A percentile compares a stretch with the other conserved stretches of the same genome.
Conservation (phyloP, 2,797 vertebrate genomes). For the Rhynchotus rufescens region DNA sequence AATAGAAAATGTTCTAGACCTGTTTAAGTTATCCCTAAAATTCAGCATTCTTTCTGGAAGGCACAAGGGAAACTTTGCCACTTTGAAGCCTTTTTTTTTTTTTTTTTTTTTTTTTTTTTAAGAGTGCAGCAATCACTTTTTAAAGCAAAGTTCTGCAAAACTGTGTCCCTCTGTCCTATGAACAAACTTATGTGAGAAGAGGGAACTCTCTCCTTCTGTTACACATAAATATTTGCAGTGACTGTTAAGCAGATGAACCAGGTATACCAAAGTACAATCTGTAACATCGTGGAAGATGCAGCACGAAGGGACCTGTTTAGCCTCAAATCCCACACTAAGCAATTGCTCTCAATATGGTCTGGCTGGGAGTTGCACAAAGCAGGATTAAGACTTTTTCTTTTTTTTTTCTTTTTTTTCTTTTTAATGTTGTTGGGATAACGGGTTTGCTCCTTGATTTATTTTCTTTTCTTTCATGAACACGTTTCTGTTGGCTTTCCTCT, state of each 20-base stretch:
- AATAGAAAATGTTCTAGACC: slow-evolving; percentile 48
- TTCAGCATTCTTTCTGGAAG: neutral
- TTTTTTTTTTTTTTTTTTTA: no score
- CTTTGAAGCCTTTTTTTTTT: neutral
- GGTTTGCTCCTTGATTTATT: neutral
- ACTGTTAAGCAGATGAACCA: neutral
- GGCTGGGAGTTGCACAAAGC: neutral
- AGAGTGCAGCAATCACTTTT: rapidly evolving
- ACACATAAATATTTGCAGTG: neutral
- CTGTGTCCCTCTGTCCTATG: neutral
- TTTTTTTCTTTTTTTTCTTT: no score
- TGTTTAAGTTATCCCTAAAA: slow-evolving; percentile 14
- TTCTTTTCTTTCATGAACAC: neutral
- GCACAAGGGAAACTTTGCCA: neutral
- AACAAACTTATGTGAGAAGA: neutral
- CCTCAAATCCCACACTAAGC: no score
- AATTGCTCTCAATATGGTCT: neutral
- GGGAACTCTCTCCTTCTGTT: neutral
- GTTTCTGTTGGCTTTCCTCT: slow-evolving; percentile 7
- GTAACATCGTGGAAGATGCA: neutral
- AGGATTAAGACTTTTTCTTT: neutral
- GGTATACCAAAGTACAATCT: neutral
- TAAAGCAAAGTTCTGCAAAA: neutral
- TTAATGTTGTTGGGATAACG: neutral
- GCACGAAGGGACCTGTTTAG: neutral